Conservation (phyloP, 1,140 invertebrate species). For the Dendroctonus ponderosae region DNA sequence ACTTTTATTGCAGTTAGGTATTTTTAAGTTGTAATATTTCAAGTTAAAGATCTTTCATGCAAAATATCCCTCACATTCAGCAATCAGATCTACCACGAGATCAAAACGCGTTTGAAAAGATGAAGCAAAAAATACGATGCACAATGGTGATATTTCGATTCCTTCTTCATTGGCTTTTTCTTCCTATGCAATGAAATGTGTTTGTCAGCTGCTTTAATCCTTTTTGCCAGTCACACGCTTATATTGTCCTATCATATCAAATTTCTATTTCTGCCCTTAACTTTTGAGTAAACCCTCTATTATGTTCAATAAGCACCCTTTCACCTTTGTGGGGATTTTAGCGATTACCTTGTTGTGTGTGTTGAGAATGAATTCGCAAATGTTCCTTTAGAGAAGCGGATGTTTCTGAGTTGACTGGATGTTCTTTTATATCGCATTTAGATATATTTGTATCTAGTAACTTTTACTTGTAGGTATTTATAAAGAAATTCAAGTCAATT, state of each 20-base stretch:
- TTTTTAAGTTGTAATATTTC: too few relatives aligned
- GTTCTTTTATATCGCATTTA: not conserved
- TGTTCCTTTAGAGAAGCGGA: not conserved
- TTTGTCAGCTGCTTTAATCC: constrained; percentile 28
- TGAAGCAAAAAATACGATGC: too few relatives aligned
- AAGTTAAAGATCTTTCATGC: too few relatives aligned
- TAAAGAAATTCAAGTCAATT: too few relatives aligned
- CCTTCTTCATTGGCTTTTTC: too few relatives aligned
- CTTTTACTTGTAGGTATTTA: too few relatives aligned
- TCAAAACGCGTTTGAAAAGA: too few relatives aligned
- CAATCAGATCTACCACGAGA: too few relatives aligned
- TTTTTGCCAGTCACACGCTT: constrained; percentile 26
- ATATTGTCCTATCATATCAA: constrained; percentile 16
- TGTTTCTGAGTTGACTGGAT: not conserved
- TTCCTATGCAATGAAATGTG: too few relatives aligned
- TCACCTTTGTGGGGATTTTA: constrained; percentile 5
- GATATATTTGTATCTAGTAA: not conserved
- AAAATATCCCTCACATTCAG: too few relatives aligned
- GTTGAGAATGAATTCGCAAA: not conserved
- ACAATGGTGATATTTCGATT: too few relatives aligned
- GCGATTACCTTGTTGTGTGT: constrained; percentile 7
- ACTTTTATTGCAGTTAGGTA: too few relatives aligned
- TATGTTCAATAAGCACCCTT: constrained; percentile 12
- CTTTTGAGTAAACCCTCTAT: constrained; percentile 13
- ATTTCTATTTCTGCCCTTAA: constrained; percentile 26